phyloP scores from a whole-genome alignment of 2,113 vertebrate species.

The Syngnathus typhle region DNA sequence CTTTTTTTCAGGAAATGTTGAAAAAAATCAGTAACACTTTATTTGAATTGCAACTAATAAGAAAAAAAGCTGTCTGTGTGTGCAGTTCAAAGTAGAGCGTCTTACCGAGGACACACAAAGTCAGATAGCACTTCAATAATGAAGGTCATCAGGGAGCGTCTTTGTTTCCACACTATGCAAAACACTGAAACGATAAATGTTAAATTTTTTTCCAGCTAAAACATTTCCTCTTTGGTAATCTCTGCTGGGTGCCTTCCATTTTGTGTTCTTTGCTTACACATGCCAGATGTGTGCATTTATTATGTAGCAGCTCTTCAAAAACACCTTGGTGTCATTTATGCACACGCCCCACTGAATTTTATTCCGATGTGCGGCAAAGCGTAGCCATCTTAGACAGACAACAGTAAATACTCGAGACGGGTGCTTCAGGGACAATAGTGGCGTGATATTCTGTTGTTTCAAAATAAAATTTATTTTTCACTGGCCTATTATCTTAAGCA shows the following conservation, averaged over 20 bases:
- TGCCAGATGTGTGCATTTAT: neutral
- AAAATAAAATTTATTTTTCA: conserved; percentile 16
- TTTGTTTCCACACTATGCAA: conserved; percentile 14
- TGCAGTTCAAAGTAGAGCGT: conserved; percentile 35
- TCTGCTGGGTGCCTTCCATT: neutral
- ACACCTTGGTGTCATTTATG: conserved; percentile 33
- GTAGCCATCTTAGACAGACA: conserved; percentile 28
- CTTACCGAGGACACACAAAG: conserved; percentile 46
- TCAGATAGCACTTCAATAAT: conserved; percentile 48
- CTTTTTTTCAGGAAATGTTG: neutral
- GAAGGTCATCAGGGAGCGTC: conserved; percentile 17
- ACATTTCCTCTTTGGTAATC: neutral
- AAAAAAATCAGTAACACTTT: conserved; percentile 14
- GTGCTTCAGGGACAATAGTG: conserved; percentile 20
- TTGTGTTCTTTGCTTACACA: conserved; percentile 2
- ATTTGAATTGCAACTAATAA: conserved; percentile 42
- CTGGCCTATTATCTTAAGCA: conserved; percentile 4
- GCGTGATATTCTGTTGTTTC: conserved; percentile 20
- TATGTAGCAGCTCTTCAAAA: conserved; percentile 8
- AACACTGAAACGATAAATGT: conserved; percentile 10
- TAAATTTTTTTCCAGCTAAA: conserved; percentile 7
- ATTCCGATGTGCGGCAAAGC: conserved; percentile 26
- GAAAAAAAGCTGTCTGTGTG: conserved; percentile 42
- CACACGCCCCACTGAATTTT: conserved; percentile 46
- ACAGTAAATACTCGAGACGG: conserved; percentile 51